Evolutionary conservation across 2,797 vertebrate species (phyloP).

Genomic region (Thalassophryne amazonica): DNA sequence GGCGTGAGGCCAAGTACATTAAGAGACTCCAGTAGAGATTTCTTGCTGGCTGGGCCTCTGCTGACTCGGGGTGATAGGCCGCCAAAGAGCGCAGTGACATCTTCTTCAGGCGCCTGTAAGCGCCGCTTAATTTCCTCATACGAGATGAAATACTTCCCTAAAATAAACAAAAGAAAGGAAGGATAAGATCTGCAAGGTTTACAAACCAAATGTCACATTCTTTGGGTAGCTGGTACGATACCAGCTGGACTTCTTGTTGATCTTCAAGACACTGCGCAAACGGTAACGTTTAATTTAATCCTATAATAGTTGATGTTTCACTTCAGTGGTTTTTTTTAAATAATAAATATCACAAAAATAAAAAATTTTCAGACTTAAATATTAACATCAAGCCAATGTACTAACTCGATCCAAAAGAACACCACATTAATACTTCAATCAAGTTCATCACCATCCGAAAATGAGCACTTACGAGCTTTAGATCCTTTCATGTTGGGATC

Average conservation of each 20-base stretch:
- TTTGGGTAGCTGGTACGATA: no score
- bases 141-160: slow-evolving; percentile 75
- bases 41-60: slow-evolving; percentile 83
- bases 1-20: slow-evolving; percentile 77
- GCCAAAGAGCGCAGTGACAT: slow-evolving; percentile 83
- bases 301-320: no score
- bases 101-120: slow-evolving; percentile 80
- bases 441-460: neutral
- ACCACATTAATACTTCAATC: no score
- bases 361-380: no score
- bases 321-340: no score
- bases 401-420: neutral
- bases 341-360: no score
- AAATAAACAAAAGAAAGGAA: neutral
- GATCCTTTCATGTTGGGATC: slow-evolving; percentile 86
- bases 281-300: no score
- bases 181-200: neutral
- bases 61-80: slow-evolving; percentile 83
- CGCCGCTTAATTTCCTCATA: slow-evolving; percentile 82
- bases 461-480: slow-evolving; percentile 75
- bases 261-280: no score
- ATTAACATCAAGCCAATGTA: no score
- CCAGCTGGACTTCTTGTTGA: no score
- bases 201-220: neutral
- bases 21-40: slow-evolving; percentile 77